A percentile compares a stretch with the other conserved stretches of the same genome.
Evolutionary conservation across 2,797 vertebrate genomes (phyloP).

Genomic region (Pseudochaenichthys georgianus): DNA sequence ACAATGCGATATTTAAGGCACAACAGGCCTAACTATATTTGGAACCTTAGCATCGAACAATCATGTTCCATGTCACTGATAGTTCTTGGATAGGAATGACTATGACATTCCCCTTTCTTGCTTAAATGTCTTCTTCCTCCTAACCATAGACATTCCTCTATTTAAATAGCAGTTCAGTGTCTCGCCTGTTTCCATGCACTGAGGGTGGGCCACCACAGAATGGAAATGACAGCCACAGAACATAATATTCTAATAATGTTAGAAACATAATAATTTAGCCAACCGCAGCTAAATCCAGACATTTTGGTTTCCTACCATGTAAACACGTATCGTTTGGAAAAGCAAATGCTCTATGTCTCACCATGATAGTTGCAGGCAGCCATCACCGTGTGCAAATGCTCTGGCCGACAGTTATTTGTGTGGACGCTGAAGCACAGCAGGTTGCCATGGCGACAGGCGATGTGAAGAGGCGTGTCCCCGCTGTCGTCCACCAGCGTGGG

Average conservation of each 20-base stretch:
- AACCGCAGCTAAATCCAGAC: background rate
- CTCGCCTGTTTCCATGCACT: constrained; percentile 15
- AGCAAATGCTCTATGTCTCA: constrained; percentile 63
- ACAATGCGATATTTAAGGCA: background rate
- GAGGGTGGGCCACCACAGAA: constrained; percentile 32
- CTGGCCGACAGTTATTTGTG: constrained; percentile 84
- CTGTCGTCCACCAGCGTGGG: constrained; percentile 91
- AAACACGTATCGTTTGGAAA: background rate
- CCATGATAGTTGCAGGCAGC: constrained; percentile 92
- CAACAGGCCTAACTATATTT: constrained; percentile 22
- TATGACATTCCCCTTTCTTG: constrained; percentile 32
- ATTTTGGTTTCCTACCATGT: background rate
- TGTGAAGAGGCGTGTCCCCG: constrained; percentile 95
- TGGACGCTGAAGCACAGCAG: constrained; percentile 90
- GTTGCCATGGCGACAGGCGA: constrained; percentile 93
- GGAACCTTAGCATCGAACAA: background rate
- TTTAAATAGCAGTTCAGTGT: constrained; percentile 32
- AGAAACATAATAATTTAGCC: background rate
- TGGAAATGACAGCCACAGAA: background rate
- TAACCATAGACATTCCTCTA: constrained; percentile 30
- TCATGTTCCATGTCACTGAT: constrained; percentile 21
- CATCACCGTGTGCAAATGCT: constrained; percentile 85
- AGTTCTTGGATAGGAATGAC: constrained; percentile 15
- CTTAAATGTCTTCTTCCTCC: constrained; percentile 33
- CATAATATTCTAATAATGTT: background rate